phyloP scores from a whole-genome alignment of 2,888 invertebrate genomes.

The Tolmerus cingulatus region DNA sequence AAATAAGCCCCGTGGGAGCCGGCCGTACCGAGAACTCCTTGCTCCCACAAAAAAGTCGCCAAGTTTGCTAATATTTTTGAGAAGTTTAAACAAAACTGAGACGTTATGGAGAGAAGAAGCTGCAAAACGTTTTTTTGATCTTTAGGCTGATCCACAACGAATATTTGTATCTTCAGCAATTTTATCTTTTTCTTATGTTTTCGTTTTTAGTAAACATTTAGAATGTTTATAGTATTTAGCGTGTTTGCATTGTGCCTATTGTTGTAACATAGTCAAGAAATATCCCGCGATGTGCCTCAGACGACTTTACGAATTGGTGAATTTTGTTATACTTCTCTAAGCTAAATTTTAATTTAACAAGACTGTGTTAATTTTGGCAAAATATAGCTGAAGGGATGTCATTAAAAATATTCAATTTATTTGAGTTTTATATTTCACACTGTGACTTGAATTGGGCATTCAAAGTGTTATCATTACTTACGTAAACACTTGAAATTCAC shows the following conservation, averaged over 20 bases:
- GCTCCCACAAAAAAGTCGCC: constrained; percentile 19
- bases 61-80: constrained; percentile 28
- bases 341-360: neutral
- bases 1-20: constrained; percentile 13
- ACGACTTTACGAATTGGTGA: neutral
- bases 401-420: neutral
- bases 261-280: constrained; percentile 1
- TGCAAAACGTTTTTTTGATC: neutral
- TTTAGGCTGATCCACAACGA: constrained; percentile 10
- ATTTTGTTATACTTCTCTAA: neutral
- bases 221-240: constrained; percentile 25
- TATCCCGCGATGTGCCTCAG: constrained; percentile 2
- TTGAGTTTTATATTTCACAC: neutral
- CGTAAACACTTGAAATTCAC: no score
- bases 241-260: constrained; percentile 23
- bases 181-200: neutral
- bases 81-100: neutral
- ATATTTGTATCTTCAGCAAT: constrained; percentile 25
- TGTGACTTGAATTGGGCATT: neutral
- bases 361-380: neutral
- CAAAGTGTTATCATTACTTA: neutral
- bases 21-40: neutral
- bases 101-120: neutral
- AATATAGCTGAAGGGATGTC: neutral
- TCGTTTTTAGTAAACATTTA: constrained; percentile 17